Base-by-base conservation (phyloP, 2,888 invertebrate species). In the Thera obeliscata region DNA sequence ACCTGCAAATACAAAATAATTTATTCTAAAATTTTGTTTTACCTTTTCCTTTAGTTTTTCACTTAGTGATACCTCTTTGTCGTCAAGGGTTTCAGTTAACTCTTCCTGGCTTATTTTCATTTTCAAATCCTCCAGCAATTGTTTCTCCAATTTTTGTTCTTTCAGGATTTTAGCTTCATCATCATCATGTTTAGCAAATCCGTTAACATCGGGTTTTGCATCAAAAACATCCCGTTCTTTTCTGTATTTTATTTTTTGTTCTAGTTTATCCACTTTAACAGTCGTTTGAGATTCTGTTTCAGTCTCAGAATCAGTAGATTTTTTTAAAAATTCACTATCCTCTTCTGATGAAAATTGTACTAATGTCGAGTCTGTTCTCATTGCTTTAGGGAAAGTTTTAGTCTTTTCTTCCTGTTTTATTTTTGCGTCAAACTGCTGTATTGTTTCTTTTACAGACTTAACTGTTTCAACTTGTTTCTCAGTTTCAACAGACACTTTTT, bases 271-370 rank as follows among this genome's bases (percentile, higher is more conserved):
- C 65, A 85, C 82, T 81, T 91, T 94, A 0, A 94, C 81, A 8
- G 94, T 93, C 2, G 90, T 92, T 74, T 94, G 94, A 1, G 94
- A 94, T 79, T 94, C 94, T n/a, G 94, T 94, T 78, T 94, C 94
- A 36, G 94, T 94, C 80, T 94, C 94, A 0, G 94, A 94, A 72
- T 94, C 94, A 1, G 94, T 94, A 1, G 94, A 94, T 78, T 94
- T 94, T 71, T 94, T 94, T 49, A 93, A 81, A 69, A 93, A 93
- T 66, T 94, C 94, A 63, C 89, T 94, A 66, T 94, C 94, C 85
- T 94, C 94, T 79, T 94, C 94, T 1, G 94, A 94, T 38, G 94
- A 94, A 50, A 94, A 89, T 80, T 94, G 94, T 0, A 94, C 94
- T 58, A 94, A 84, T 6, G 94, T 94, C 9, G 94, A 94, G 75